These are phyloP conservation scores for Hybos culiciformis DNA, from an alignment of 2,888 invertebrate genomes.

Conservation along the genomic window DNA sequence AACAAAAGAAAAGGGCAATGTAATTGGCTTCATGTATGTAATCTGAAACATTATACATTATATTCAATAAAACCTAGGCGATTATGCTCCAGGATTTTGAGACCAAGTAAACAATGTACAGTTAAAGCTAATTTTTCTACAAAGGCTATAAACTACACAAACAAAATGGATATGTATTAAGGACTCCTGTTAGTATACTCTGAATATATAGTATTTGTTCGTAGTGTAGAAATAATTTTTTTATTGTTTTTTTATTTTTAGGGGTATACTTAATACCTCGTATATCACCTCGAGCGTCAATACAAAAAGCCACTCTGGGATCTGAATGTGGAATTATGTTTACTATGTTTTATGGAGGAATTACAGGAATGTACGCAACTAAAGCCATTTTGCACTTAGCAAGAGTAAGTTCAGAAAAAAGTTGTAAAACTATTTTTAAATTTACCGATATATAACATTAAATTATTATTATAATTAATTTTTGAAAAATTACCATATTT, in stretches of 20 bases:
- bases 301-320: slow-evolving; percentile 93
- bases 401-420: slow-evolving; percentile 30
- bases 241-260: slow-evolving; percentile 34
- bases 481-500: no score
- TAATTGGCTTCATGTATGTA: slow-evolving; percentile 72
- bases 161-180: slow-evolving; percentile 67
- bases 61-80: slow-evolving; percentile 89
- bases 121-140: slow-evolving; percentile 79
- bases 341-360: slow-evolving; percentile 90
- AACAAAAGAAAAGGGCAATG: slow-evolving; percentile 58
- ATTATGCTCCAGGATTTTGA: slow-evolving; percentile 71
- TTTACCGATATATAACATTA: no score
- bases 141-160: slow-evolving; percentile 83
- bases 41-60: slow-evolving; percentile 56
- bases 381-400: slow-evolving; percentile 81
- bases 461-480: no score
- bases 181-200: slow-evolving; percentile 76
- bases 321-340: slow-evolving; percentile 88
- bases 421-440: no score
- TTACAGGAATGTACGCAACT: slow-evolving; percentile 73
- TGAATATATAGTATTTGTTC: neutral
- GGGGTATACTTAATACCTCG: slow-evolving; percentile 89
- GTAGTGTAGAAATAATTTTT: neutral
- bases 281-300: slow-evolving; percentile 77
- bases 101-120: slow-evolving; percentile 64